These are phyloP conservation scores for Ariolimax columbianus DNA, from an alignment of 2,888 invertebrate genomes.

Conservation along the genomic window DNA sequence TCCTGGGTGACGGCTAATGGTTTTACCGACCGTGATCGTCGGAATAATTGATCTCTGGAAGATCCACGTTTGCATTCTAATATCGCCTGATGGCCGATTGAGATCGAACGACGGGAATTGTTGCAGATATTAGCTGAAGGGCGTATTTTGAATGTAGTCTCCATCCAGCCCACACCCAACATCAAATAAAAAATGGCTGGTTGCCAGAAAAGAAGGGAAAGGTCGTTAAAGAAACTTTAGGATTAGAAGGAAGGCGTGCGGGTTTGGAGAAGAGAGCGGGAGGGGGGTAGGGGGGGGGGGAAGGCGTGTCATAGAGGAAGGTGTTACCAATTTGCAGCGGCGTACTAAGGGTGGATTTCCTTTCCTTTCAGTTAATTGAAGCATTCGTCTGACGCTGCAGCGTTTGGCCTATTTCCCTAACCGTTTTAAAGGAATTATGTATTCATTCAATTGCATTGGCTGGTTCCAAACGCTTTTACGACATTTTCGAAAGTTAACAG, in stretches of 20 bases:
- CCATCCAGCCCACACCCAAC: too few species aligned
- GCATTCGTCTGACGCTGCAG: too few species aligned
- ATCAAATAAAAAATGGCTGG: neutral
- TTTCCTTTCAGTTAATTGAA: too few species aligned
- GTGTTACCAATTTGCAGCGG: too few species aligned
- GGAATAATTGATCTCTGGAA: slow-evolving; percentile 50
- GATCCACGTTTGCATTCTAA: slow-evolving; percentile 50
- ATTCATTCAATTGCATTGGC: too few species aligned
- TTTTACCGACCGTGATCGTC: slow-evolving; percentile 45
- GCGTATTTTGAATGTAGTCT: neutral
- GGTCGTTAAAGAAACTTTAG: neutral
- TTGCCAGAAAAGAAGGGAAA: neutral
- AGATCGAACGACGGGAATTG: slow-evolving; percentile 28
- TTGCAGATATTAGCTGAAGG: slow-evolving; percentile 13
- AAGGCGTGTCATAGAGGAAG: too few species aligned
- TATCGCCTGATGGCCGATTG: slow-evolving; percentile 44
- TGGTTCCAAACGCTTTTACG: too few species aligned
- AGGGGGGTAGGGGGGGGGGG: neutral
- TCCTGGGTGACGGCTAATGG: slow-evolving; percentile 39
- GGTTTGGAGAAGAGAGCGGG: neutral
- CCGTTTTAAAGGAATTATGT: too few species aligned
- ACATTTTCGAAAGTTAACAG: too few species aligned
- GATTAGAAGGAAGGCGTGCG: neutral
- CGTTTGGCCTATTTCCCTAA: too few species aligned
- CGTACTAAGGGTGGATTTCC: too few species aligned